A percentile compares a stretch with the other conserved stretches of the same genome.
Evolutionary conservation across 2,888 invertebrate genomes (phyloP).

Genomic region (Pachycephus smyrnensis): DNA sequence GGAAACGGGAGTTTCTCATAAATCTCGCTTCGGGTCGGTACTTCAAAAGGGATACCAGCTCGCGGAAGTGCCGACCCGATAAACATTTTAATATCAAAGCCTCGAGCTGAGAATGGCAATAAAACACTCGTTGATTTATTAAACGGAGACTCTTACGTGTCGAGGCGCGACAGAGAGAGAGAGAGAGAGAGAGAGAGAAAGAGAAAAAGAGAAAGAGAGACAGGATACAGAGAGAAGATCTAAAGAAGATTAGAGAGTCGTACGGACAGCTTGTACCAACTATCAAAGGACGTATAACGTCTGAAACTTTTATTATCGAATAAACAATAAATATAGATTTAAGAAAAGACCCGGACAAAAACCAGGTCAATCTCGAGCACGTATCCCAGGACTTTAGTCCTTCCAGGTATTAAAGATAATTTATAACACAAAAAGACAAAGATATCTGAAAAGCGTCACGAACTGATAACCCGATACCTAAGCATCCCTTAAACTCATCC

Average conservation of each 20-base stretch:
- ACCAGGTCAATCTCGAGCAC: slow-evolving; percentile 16
- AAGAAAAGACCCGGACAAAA: slow-evolving; percentile 32
- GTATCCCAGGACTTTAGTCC: slow-evolving; percentile 37
- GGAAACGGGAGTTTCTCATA: slow-evolving; percentile 1
- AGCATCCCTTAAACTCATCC: too few species aligned
- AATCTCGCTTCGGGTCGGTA: not conserved
- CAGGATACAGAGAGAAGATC: slow-evolving; percentile 13
- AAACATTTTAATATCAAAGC: slow-evolving; percentile 6
- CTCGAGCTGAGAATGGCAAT: not conserved
- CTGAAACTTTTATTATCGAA: slow-evolving; percentile 11
- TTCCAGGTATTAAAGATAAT: slow-evolving; percentile 49
- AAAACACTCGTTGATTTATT: slow-evolving; percentile 2
- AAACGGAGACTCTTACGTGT: not conserved
- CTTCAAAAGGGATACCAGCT: not conserved
- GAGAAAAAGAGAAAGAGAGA: slow-evolving; percentile 1
- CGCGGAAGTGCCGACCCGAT: not conserved
- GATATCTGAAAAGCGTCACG: too few species aligned
- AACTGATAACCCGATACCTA: too few species aligned
- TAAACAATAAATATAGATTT: slow-evolving; percentile 46
- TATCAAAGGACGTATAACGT: too few species aligned
- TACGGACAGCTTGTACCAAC: too few species aligned
- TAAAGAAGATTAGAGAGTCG: slow-evolving; percentile 7
- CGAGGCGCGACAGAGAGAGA: not conserved
- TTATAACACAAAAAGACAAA: slow-evolving; percentile 37
- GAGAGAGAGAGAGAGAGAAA: not conserved